These are phyloP conservation scores for Metallyticus violacea DNA, from an alignment of 2,888 invertebrate genomes.

Conservation along the genomic window DNA sequence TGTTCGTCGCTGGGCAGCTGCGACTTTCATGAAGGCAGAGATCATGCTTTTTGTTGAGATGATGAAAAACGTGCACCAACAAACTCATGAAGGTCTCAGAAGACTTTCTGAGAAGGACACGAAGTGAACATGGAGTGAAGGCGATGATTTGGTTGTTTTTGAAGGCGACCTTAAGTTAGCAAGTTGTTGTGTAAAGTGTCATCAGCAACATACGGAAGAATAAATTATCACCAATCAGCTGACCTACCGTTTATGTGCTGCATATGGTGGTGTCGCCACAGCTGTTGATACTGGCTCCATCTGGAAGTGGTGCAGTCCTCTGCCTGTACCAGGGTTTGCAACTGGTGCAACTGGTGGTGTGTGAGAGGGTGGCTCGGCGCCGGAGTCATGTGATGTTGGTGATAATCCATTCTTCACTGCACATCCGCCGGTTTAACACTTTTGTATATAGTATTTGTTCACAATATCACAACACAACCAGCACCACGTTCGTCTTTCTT, in stretches of 20 bases:
- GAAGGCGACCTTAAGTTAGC: too few species aligned
- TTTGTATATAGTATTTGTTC: neutral
- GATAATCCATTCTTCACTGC: slow-evolving; percentile 42
- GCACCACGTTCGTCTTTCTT: neutral
- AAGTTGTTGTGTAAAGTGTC: too few species aligned
- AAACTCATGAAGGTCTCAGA: too few species aligned
- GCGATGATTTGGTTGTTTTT: too few species aligned
- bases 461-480: neutral
- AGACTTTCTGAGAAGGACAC: too few species aligned
- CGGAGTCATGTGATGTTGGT: slow-evolving; percentile 32
- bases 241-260: slow-evolving; percentile 29
- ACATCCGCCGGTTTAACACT: slow-evolving; percentile 16
- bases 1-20: too few species aligned
- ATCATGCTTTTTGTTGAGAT: too few species aligned
- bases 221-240: too few species aligned
- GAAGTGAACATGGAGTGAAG: too few species aligned
- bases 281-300: slow-evolving; percentile 74
- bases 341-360: slow-evolving; percentile 59
- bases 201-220: too few species aligned
- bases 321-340: slow-evolving; percentile 37
- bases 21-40: too few species aligned
- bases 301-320: slow-evolving; percentile 45
- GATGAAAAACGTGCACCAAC: too few species aligned
- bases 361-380: slow-evolving; percentile 60
- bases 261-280: slow-evolving; percentile 68